Evolutionary conservation across 2,797 vertebrate genomes (phyloP).

Genomic region (Margarornis squamiger): DNA sequence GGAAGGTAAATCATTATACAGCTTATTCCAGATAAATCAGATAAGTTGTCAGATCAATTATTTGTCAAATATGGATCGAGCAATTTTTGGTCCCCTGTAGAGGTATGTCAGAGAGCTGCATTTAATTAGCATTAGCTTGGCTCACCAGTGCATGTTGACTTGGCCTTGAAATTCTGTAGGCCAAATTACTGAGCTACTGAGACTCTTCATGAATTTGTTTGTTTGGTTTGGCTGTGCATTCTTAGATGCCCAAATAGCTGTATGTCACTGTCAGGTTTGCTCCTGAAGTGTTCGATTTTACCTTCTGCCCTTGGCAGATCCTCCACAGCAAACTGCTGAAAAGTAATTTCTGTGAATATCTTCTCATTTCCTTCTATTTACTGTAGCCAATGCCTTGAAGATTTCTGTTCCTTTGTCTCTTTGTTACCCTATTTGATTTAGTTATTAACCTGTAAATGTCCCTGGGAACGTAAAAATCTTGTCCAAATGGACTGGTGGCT

Average conservation of each 20-base stretch:
- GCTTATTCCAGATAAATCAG: background rate
- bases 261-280: background rate
- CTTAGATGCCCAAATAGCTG: background rate
- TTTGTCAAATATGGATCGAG: background rate
- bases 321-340: background rate
- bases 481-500: background rate
- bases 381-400: background rate
- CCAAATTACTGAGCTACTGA: background rate
- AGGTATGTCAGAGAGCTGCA: background rate
- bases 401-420: background rate
- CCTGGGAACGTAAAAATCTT: background rate
- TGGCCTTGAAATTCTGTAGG: background rate
- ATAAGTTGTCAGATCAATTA: background rate
- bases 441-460: slow-evolving; percentile 11
- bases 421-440: background rate
- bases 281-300: background rate
- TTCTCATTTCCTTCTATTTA: background rate
- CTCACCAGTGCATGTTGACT: background rate
- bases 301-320: background rate
- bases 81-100: background rate
- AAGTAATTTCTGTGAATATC: background rate
- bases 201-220: background rate
- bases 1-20: background rate
- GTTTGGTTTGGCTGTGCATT: background rate
- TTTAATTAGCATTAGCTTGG: background rate